Base-by-base conservation (phyloP, 2,888 invertebrate genomes). In the Eupithecia abbreviata region DNA sequence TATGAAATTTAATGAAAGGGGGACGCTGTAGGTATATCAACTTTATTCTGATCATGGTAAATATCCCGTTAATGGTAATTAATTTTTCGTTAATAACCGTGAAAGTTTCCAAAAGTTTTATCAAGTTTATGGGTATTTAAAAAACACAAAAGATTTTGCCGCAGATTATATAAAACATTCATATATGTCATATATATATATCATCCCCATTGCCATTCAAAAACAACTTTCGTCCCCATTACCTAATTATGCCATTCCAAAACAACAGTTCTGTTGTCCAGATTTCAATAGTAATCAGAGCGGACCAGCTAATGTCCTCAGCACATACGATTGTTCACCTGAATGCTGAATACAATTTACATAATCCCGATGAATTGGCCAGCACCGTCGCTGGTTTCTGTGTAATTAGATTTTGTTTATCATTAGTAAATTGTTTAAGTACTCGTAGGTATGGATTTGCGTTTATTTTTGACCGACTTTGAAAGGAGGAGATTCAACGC, bases 271-370 rank as follows among this genome's bases (percentile, higher is more conserved):
- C 9, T 55, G 45, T 18, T 69, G 72, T 70, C 69, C 69, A 78
- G 71, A 75, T 76, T 77, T 72, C 51, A 76, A 72, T 79, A 71
- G 75, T 78, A 79, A 78, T 86, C 85, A 84, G 78, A 79, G 82
- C 81, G 80, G 86, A 85, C 84, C 81, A 82, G 77, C 82, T 86
- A 87, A 89, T 85, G 82, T 84, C 72, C 71, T 78, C 77, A 82
- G 79, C 81, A 85, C 85, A 87, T 87, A 85, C 86, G 85, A 87
- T 86, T 88, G 87, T 84, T 78, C 84, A 83, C 82, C 84, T 89
- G 10, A 89, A 89, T 89, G 88, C 87, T 86, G 80, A 70, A 75
- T 71, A 75, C 82, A 85, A 85, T 90, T 88, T 86, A 84, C 85
- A 86, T 89, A 90, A 90, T 88, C 75, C 78, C 73, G 69, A 58